Evolutionary conservation across 2,888 invertebrate genomes (phyloP), one percentile per base, ranked within the genome.

Genomic region (Steromphala cineraria): DNA sequence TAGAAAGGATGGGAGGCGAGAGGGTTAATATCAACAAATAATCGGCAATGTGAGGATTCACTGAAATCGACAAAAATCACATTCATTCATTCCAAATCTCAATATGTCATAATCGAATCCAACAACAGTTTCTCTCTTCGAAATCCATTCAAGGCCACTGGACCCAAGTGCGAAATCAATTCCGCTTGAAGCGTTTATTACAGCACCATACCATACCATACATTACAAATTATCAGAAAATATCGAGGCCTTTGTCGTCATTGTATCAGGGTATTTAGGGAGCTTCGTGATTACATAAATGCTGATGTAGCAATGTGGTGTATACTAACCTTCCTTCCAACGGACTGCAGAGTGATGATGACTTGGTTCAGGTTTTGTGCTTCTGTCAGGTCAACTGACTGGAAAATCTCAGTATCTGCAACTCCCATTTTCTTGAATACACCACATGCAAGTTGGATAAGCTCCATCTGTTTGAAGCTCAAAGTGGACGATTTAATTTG

Each of bases 311-410:
- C n/a, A n/a, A n/a, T n/a, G n/a, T n/a, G n/a, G n/a, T n/a, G n/a
- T 17, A 46, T 46, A 52, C 75, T 52, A 46, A 85, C 85, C 85
- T 81, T 84, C 53, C 85, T 84, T 77, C 98, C 99, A 83, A 99
- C 95, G 0, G 99, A 97, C 93, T 98, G 97, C 83, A 99, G 94
- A 93, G 98, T 98, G 91, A 98, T 97, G 80, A 99, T 97, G 71
- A 99, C 99, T 28, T 98, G 97, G 94, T 98, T 97, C 84, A 99
- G 96, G 93, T 99, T 99, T 94, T 98, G 97, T 92, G 96, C 95
- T 94, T 99, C 99, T 97, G 98, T 99, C 76, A 99, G 95, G 94
- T 99, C 99, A 2, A 98, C 98, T 2, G 98, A 99, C 94, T 98
- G 98, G 96, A 99, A 99, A 75, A 97, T 96, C 94, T 99, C 99